Base-by-base conservation (phyloP, 2,797 vertebrate species). In the Rhabdomys pumilio region DNA sequence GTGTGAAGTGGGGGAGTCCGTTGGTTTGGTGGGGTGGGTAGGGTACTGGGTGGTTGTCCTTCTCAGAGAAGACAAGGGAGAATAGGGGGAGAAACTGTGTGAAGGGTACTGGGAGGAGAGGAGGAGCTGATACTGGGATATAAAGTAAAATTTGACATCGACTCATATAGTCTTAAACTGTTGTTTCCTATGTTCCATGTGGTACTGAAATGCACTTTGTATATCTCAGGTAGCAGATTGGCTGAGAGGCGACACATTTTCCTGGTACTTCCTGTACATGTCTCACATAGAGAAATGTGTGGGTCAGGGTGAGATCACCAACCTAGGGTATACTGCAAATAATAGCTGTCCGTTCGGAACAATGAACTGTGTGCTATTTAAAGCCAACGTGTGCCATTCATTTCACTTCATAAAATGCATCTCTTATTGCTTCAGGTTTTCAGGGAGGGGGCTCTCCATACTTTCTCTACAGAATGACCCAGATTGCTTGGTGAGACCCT, bases 351-450 rank as follows among this genome's bases (percentile, higher is more conserved):
- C 93, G 69, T 88, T 95, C 92, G 94, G 73, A 97, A 57, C 81
- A 94, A 57, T 53, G 50, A 97, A 97, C 73, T 7, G 88, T 0
- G 67, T 93, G 86, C 92, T 69, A 90, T 69, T 95, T 97, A 97
- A 95, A 98, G 93, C 93, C 98, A 97, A 97, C 47, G 90, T 82
- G 93, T 61, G 63, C 96, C 79, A 72, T 92, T 72, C 75, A 91
- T 31, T 72, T 34, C 22, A 87, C 20, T 22, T 82, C n/a, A 89
- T 15, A 80, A 84, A 97, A 96, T 85, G 84, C 90, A 81, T 53
- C 47, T 44, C 80, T 73, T 85, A 44, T 67, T 44, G 69, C 14
- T 75, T 69, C n/a, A 15, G 13, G 82, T 76, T 83, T 57, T 69
- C n/a, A 41, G 44, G 31, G 14, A 26, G 26, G 67, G 85, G 55